Evolutionary conservation across 2,797 vertebrate species (phyloP), one percentile per base, ranked within the genome.

Genomic region (Hypotaenidia philippensis): DNA sequence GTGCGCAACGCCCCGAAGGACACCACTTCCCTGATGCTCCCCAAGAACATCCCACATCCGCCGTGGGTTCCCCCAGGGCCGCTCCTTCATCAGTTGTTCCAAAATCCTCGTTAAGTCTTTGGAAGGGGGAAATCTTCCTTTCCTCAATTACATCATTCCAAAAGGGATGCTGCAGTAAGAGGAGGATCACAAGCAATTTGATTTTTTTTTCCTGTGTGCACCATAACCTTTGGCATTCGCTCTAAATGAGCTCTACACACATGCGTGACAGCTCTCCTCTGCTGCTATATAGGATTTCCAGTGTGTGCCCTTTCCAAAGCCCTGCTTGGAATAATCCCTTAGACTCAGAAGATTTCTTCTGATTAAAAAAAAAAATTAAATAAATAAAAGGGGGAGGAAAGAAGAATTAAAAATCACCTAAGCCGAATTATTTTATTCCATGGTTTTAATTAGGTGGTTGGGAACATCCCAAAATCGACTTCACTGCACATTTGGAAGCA

Each of bases 401-500:
- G 65, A 74, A 79, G 70, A 76, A 89, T 75, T 90, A 79, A 90
- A 74, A 85, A 50, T 59, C 84, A 93, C 94, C 96, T 94, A 74
- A 34, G 38, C 81, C 21, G 21, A 78, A 32, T 6, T 6, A 94
- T 94, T 95, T 94, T 81, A 63, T 89, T 78, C 95, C 52, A 7
- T 85, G 91, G 91, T 94, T 97, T 97, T 93, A 87, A 95, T 94
- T 94, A 97, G 88, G 78, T 41, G 14, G 66, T 66, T 84, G 94
- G 95, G 97, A 97, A 78, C 70, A 50, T 47, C 83, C 79, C 84
- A 70, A 78, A 65, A 76, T 15, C 16, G 31, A 96, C 94, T 94
- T 44, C 91, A 79, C 97, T 44, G 8, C 90, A 83, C 90, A 94
- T 95, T 97, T 96, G 97, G 97, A 98, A 90, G 86, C 55, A 29